phyloP scores from a whole-genome alignment of 2,797 vertebrate genomes.

The Pangasius djambal region DNA sequence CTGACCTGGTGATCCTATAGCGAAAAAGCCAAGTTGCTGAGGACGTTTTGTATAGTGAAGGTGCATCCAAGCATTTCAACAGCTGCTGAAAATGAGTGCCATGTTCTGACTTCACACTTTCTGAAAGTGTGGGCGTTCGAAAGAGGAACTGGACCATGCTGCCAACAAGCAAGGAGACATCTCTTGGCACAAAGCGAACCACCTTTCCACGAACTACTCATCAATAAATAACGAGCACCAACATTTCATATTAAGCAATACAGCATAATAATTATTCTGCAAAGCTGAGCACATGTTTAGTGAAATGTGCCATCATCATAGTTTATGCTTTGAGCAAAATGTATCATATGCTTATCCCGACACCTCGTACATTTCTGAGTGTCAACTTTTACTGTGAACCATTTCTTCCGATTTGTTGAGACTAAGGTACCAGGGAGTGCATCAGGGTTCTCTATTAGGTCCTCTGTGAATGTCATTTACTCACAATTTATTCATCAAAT shows the following conservation, averaged over 20 bases:
- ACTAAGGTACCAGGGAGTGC: constrained; percentile 23
- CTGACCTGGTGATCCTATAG: constrained; percentile 2
- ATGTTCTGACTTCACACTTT: not conserved
- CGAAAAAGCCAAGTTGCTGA: not conserved
- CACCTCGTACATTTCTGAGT: constrained; percentile 1
- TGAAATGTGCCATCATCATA: not conserved
- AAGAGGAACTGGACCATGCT: constrained; percentile 15
- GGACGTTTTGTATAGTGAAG: not conserved
- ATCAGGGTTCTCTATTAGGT: constrained; percentile 39
- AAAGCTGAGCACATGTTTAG: constrained; percentile 30
- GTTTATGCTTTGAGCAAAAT: constrained; percentile 17
- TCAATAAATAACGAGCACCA: constrained; percentile 15
- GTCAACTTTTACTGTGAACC: constrained; percentile 35
- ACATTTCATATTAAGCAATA: constrained; percentile 66
- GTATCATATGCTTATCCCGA: constrained; percentile 14
- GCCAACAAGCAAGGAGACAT: constrained; percentile 7
- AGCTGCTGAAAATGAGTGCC: constrained; percentile 14
- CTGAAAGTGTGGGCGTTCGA: constrained; percentile 5
- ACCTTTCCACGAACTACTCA: constrained; percentile 13
- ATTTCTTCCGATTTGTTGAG: constrained; percentile 19
- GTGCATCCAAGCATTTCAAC: constrained; percentile 44
- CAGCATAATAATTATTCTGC: constrained; percentile 38
- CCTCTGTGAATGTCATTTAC: constrained; percentile 26
- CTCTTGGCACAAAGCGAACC: constrained; percentile 29
- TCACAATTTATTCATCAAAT: constrained; percentile 38